Base-by-base conservation (phyloP, 2,113 vertebrate genomes). In the Neotoma lepida region DNA sequence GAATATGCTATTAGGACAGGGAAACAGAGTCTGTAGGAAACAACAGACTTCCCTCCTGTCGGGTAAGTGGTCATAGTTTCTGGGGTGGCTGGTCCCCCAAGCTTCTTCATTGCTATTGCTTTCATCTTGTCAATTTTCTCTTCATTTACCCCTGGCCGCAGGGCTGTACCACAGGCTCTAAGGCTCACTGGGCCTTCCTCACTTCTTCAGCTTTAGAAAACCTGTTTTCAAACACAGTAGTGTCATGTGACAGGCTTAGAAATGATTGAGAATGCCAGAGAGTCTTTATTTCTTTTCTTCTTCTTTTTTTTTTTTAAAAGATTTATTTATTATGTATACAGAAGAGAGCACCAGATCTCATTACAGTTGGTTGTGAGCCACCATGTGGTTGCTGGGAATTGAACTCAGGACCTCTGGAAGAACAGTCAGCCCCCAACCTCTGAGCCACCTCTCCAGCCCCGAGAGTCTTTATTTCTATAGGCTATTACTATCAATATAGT, bases 1-100 rank as follows among this genome's bases (percentile, higher is more conserved):
- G 54, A 49, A 22, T 63, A 22, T 63, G 41, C 77, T 39, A 33
- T 30, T 85, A 44, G 61, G 39, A 13, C 10, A 39, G 14, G 44
- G 82, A 93, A 96, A 96, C 10, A 17, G 89, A 15, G 68, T n/a
- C 68, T 70, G 35, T 70, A 70, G 68, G 95, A 96, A 96, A 96
- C 20, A 46, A 22, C 26, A 13, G 46, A 87, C 44, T 51, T 51
- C 9, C 9, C 46, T 78, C 88, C 22, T 41, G 39, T 39, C 63
- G 49, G 41, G 66, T 44, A n/a, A 6, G 13, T 2, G 12, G 46
- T 41, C 15, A 20, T 46, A 71, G 20, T 78, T 84, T 4, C 54
- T 49, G 68, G 58, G 6, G 49, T 56, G 41, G 9, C 22, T 18
- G 6, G 63, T 78, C 39, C 46, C 30, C 56, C n/a, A 56, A 39